phyloP scores from a whole-genome alignment of 2,888 invertebrate genomes.

The Agriopis leucophaearia region DNA sequence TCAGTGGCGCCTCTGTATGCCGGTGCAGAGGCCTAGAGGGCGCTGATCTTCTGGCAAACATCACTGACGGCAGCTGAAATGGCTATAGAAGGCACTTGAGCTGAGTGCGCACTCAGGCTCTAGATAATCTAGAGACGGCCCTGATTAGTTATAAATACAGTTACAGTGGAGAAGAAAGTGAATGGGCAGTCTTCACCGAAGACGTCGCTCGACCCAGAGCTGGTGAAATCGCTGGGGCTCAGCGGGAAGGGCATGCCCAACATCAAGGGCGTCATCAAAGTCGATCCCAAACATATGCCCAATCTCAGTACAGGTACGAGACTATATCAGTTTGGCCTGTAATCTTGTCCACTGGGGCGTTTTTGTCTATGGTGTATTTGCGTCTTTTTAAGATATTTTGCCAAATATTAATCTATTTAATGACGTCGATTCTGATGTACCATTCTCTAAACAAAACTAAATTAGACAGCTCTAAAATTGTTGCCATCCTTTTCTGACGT shows the following conservation, averaged over 20 bases:
- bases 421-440: no score
- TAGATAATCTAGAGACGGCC: no score
- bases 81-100: no score
- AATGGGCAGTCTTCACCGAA: slow-evolving; percentile 83
- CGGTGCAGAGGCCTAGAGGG: no score
- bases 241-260: slow-evolving; percentile 84
- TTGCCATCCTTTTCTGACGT: no score
- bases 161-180: slow-evolving; percentile 76
- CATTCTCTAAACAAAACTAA: no score
- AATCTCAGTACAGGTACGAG: slow-evolving; percentile 80
- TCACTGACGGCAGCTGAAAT: no score
- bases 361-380: not conserved
- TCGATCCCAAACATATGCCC: slow-evolving; percentile 91
- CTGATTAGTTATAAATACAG: slow-evolving; percentile 40
- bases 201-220: slow-evolving; percentile 80
- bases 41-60: no score
- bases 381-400: not conserved
- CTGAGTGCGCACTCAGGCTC: no score
- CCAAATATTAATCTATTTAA: no score
- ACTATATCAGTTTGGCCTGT: slow-evolving; percentile 5
- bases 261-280: slow-evolving; percentile 90
- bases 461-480: no score
- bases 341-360: not conserved
- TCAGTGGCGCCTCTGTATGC: no score
- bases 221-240: slow-evolving; percentile 84